Conservation (phyloP, 2,797 vertebrate genomes). For the Eleutherodactylus coqui region DNA sequence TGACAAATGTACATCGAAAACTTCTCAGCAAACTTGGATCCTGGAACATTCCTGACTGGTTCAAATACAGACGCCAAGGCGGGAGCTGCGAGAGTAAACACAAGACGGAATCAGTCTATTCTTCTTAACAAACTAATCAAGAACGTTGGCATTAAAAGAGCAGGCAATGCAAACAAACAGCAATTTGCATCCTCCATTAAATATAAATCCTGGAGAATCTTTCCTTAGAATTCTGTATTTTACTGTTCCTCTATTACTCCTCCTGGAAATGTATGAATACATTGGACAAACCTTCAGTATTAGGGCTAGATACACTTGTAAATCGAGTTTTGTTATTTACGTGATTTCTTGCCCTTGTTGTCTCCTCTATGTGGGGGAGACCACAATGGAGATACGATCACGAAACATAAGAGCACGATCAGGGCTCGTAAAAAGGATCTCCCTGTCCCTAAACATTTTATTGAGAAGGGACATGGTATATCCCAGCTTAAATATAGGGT, state of each 20-base stretch:
- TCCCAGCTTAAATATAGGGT: too few relatives aligned
- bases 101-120: neutral
- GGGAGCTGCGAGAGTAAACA: constrained; percentile 69
- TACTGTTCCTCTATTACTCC: neutral
- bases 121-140: neutral
- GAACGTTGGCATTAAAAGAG: neutral
- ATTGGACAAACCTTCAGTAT: too few relatives aligned
- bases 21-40: constrained; percentile 38
- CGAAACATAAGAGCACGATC: too few relatives aligned
- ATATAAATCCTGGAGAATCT: neutral
- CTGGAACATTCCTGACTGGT: constrained; percentile 68
- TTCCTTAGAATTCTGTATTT: neutral
- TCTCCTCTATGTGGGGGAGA: too few relatives aligned
- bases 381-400: too few relatives aligned
- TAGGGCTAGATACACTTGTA: too few relatives aligned
- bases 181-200: neutral
- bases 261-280: too few relatives aligned
- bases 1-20: constrained; percentile 77
- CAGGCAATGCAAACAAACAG: neutral
- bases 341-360: too few relatives aligned
- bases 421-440: too few relatives aligned
- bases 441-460: too few relatives aligned
- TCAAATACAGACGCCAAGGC: constrained; percentile 78
- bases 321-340: too few relatives aligned
- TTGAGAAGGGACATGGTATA: too few relatives aligned